phyloP scores from a whole-genome alignment of 2,888 invertebrate genomes.

The Deladenus siricidicola region DNA sequence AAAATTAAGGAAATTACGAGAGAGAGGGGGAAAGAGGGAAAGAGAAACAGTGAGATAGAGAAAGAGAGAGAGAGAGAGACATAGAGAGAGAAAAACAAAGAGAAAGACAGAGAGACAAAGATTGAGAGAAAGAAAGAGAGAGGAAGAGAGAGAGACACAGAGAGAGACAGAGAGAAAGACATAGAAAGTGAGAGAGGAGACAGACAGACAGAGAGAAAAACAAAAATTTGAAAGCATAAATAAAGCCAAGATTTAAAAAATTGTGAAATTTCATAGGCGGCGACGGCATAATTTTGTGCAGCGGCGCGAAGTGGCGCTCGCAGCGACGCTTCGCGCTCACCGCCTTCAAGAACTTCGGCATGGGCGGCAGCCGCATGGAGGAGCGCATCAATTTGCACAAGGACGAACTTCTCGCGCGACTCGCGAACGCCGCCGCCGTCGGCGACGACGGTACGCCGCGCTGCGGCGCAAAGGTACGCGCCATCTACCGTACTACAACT shows the following conservation, averaged over 20 bases:
- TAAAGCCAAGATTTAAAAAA: not conserved
- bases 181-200: too few species aligned
- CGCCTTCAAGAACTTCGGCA: slow-evolving; percentile 33
- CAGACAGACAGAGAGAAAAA: slow-evolving; percentile 3
- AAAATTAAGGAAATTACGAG: too few species aligned
- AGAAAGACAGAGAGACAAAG: too few species aligned
- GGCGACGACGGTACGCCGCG: not conserved
- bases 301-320: slow-evolving; percentile 37
- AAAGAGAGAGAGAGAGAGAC: too few species aligned
- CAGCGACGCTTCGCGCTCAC: slow-evolving; percentile 33
- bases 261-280: slow-evolving; percentile 24
- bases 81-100: too few species aligned
- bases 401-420: slow-evolving; percentile 19
- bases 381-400: slow-evolving; percentile 24
- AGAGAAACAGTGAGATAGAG: too few species aligned
- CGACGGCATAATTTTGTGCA: slow-evolving; percentile 44
- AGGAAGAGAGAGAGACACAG: too few species aligned
- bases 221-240: not conserved
- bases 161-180: too few species aligned
- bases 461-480: too few species aligned
- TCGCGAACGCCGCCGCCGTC: slow-evolving; percentile 4
- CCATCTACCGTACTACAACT: too few species aligned
- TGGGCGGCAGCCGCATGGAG: slow-evolving; percentile 32
- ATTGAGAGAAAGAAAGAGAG: too few species aligned
- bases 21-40: too few species aligned